Evolutionary conservation across 2,797 vertebrate genomes (phyloP).

Genomic region (Tangara arthus): DNA sequence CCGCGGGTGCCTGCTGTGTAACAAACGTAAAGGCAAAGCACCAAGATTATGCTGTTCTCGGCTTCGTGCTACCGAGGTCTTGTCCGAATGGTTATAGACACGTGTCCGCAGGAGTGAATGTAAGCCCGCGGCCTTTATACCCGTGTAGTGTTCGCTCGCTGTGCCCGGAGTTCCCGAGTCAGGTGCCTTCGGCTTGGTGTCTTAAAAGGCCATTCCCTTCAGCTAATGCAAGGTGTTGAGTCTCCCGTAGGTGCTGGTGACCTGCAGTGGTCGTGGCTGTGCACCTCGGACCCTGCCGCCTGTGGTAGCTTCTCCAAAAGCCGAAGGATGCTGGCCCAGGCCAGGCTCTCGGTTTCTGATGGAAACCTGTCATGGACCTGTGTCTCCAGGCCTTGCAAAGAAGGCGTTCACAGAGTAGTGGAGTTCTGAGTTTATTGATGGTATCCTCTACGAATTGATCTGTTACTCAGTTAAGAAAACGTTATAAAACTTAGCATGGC

Average conservation of each 20-base stretch:
- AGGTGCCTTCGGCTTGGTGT: too few relatives aligned
- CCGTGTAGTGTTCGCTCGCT: rapidly evolving
- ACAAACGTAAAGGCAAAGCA: not conserved
- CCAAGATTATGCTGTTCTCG: rapidly evolving
- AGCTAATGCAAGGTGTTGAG: rapidly evolving
- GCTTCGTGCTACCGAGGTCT: not conserved
- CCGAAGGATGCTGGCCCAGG: rapidly evolving
- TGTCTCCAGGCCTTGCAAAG: not conserved
- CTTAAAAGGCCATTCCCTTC: rapidly evolving
- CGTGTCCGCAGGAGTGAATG: not conserved
- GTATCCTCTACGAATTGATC: rapidly evolving
- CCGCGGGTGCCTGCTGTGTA: not conserved
- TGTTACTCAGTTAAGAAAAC: not conserved
- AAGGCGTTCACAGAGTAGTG: rapidly evolving
- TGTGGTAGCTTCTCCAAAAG: not conserved
- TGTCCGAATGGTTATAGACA: not conserved
- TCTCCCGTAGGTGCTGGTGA: not conserved
- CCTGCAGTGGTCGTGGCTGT: rapidly evolving
- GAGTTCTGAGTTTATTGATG: not conserved
- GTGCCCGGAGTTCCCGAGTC: rapidly evolving
- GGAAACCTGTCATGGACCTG: not conserved
- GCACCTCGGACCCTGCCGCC: rapidly evolving
- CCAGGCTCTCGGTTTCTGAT: rapidly evolving
- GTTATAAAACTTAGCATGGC: rapidly evolving
- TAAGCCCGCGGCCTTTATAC: rapidly evolving